Evolutionary conservation across 1,140 invertebrate genomes (phyloP), one percentile per base, ranked within the genome.

Genomic region (Brachionus manjavacas): DNA sequence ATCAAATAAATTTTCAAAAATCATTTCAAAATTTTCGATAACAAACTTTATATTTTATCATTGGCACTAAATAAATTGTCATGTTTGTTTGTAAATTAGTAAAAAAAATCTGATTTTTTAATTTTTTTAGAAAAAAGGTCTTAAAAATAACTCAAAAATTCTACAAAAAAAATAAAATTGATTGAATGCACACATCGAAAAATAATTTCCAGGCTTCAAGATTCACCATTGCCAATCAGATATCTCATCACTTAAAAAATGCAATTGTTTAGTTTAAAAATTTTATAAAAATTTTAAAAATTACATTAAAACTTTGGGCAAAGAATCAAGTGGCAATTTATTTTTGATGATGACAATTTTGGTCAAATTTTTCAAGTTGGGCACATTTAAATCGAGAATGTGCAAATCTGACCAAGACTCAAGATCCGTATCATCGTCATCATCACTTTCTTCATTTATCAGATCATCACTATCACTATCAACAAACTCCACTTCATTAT

Each of bases 361-460:
- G 86, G 92, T 91, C 9, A 94, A 88, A 0, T 92, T 93, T 87
- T 92, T 93, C 14, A 94, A 89, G 7, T 91, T 91, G 20, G 93
- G 93, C 16, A 76, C 16, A 41, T 55, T 14, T 49, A 85, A 72
- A 25, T 85, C 55, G 11, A 84, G 70, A n/a, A 83, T 68, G n/a
- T 80, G 66, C 16, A 84, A 74, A 68, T 84, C 79, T 14, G 52
- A 52, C 16, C 85, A 74, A 16, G 68, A 72, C n/a, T 85, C 70
- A 20, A 85, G 41, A 20, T 35, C 55, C 2, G 11, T 0, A 76
- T 76, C 20, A 25, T 76, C 72, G 3, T 76, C 72, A 7, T 76
- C 72, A 49, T 76, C 72, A 25, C 41, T 76, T 76, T 76, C 72
- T 49, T 76, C 72, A 49, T 76, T 76, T 12, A 76, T 76, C 16